These are phyloP conservation scores for Enteromius treurensis DNA, from an alignment of 2,797 vertebrate genomes.

Conservation along the genomic window DNA sequence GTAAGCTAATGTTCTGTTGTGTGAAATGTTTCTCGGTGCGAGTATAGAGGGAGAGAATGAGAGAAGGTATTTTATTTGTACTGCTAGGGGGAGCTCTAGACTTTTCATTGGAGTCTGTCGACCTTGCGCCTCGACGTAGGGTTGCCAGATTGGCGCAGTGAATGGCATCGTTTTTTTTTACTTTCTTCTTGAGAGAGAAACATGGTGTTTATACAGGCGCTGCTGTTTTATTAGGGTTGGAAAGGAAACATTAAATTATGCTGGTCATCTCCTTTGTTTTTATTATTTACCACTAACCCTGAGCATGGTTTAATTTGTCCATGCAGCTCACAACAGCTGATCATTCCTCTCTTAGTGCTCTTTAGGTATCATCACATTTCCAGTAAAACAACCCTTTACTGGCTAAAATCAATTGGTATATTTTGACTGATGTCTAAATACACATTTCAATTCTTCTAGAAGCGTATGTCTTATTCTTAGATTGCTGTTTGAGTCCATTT, in stretches of 20 bases:
- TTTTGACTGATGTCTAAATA: background rate
- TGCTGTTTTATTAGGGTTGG: background rate
- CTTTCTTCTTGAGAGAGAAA: background rate
- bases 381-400: background rate
- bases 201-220: background rate
- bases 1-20: background rate
- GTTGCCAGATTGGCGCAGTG: slow-evolving; percentile 49
- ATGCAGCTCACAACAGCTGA: background rate
- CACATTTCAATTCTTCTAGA: background rate
- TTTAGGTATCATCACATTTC: background rate
- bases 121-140: slow-evolving; percentile 63
- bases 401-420: background rate
- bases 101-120: slow-evolving; percentile 71
- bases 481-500: background rate
- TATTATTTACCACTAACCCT: background rate
- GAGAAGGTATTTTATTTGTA: slow-evolving; percentile 58
- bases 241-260: background rate
- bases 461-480: background rate
- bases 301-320: too few species aligned
- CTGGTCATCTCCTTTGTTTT: background rate
- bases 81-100: slow-evolving; percentile 84
- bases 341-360: background rate
- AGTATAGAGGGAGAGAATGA: background rate
- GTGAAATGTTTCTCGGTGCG: background rate
- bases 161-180: background rate